Evolutionary conservation across 2,888 invertebrate genomes (phyloP), one percentile per base, ranked within the genome.

Genomic region (Acanthacorydalis orientalis): DNA sequence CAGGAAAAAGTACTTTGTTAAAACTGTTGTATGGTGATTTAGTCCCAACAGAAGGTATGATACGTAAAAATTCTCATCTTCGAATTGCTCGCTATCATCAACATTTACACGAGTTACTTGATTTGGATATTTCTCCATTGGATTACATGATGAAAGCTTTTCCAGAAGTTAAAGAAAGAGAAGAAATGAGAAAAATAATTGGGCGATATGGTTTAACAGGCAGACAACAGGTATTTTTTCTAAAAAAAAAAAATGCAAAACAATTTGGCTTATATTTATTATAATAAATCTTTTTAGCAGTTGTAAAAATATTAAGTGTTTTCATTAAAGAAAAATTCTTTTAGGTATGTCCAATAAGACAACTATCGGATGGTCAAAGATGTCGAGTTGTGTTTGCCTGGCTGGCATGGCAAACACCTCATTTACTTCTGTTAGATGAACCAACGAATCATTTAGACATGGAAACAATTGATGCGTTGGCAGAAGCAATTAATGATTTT

Each of bases 351-450:
- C 92, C 93, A 0, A 93, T 95, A 68, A 77, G 88, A 34, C 92
- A 93, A 64, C 67, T 98, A 50, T 95, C 93, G 0, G 98, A 98
- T 67, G 98, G 98, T 4, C 98, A 98, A 68, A 75, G 96, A 34
- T 98, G 98, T 67, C 82, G 98, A 53, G 96, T 99, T 0, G 96
- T 96, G 50, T 98, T 98, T 68, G 97, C 97, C 12, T 98, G 92
- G 88, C 70, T 98, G 51, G 93, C 98, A 7, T 95, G 91, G 90
- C 95, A 96, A 70, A 82, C 83, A 8, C 97, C 97, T 0, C 97
- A 98, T 70, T 69, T 98, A 57, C 70, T 98, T 54, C 70, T 98
- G 14, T 60, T 70, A 35, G 85, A 86, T 64, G 78, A 80, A 70
- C 93, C 92, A 52, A 93, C 93, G 49, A 93, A 93, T 77, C 93